A percentile compares a stretch with the other conserved stretches of the same genome.
Evolutionary conservation across 2,888 invertebrate species (phyloP).

Genomic region (Argyra leucocephala): DNA sequence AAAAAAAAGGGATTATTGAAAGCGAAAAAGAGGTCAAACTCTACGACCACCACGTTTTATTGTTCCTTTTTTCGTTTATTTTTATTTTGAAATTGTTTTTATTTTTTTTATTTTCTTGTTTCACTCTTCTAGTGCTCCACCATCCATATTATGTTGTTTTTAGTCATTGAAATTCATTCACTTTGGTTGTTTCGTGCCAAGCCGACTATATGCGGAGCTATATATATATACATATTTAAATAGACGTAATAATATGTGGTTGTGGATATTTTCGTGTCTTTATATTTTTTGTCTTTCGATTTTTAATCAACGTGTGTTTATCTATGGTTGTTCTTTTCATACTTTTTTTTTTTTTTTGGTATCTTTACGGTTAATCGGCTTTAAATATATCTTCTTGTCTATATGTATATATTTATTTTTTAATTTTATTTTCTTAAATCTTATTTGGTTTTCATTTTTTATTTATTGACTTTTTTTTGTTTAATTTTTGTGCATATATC

Average conservation of each 20-base stretch:
- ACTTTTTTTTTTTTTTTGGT: background rate
- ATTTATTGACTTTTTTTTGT: background rate
- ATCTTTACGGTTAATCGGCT: conserved; percentile 6
- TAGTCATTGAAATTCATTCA: background rate
- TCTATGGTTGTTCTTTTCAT: background rate
- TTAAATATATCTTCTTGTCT: background rate
- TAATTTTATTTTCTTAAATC: background rate
- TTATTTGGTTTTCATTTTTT: background rate
- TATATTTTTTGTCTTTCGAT: too few species aligned
- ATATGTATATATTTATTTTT: background rate
- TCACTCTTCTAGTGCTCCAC: too few species aligned
- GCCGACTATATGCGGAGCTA: background rate
- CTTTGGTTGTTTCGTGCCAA: background rate
- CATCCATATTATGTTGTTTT: too few species aligned
- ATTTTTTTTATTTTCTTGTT: too few species aligned
- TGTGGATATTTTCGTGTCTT: too few species aligned
- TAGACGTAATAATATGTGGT: background rate
- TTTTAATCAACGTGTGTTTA: background rate
- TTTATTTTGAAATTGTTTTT: background rate
- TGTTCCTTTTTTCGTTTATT: background rate
- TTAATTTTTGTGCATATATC: background rate
- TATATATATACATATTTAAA: background rate
- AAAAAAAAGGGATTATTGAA: background rate
- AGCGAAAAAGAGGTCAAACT: conserved; percentile 6
- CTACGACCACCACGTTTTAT: background rate